Base-by-base conservation (phyloP, 2,888 invertebrate species). In the Crocallis elinguaria region DNA sequence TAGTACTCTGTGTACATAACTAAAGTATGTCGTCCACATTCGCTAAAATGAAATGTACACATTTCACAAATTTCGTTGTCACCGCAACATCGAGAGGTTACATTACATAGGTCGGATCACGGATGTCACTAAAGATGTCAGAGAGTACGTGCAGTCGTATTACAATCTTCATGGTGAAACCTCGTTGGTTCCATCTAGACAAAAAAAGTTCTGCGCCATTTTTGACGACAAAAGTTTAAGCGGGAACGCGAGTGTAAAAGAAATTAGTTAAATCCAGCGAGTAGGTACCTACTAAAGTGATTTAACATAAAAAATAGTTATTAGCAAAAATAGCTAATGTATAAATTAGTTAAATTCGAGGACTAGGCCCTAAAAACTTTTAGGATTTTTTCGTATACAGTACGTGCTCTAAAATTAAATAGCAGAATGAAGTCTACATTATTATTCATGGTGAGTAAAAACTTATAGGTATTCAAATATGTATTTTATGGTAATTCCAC, bases 31-130 rank as follows among this genome's bases (percentile, higher is more conserved):
- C 12, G 29, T 11, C 29, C 8, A 30, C 8, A 43, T 27, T 27
- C 14, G 25, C 33, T 45, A 45, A 52, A 13, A 1, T 11, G 29
- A 33, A 49, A 37, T 21, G 16, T 46, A 48, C 27, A 46, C 33
- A 51, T 54, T 53, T 30, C 46, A 48, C 48, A 50, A 38, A 45
- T 4, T 38, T 32, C 27, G 27, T 57, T 51, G 54, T 43, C 46
- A 55, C 48, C 13, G 48, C 48, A 59, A 52, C 27, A 32, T n/a
- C 7, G 16, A 45, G 51, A 44, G 49, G 53, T 54, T 54, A 39
- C 41, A 52, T 48, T 55, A 46, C 61, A 39, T 46, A 64, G 63
- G 70, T 71, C 66, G 57, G n/a, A n/a, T n/a, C n/a, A n/a, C n/a
- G n/a, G 25, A 65, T 62, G 59, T 71, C 61, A 64, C 41, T 27